phyloP scores from a whole-genome alignment of 2,888 invertebrate species.

The Plagodis dolabraria region DNA sequence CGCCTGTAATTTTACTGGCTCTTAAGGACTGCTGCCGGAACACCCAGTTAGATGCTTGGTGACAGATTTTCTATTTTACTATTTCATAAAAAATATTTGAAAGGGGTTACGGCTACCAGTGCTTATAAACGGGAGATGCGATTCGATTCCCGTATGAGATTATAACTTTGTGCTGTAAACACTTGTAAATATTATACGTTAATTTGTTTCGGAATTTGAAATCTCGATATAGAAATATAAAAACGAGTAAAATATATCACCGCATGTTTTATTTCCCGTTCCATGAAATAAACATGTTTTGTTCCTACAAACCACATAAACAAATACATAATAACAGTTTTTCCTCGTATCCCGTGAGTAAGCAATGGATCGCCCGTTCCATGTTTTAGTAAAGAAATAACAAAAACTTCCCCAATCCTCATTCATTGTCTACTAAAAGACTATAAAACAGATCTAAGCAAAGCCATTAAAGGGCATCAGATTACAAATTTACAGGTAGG shows the following conservation, averaged over 20 bases:
- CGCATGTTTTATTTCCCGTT: constrained; percentile 17
- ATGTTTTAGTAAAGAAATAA: constrained; percentile 29
- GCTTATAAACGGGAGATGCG: no score
- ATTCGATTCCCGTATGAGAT: no score
- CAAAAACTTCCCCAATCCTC: constrained; percentile 37
- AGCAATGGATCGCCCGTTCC: constrained; percentile 24
- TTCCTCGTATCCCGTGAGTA: constrained; percentile 25
- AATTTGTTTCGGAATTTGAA: background rate
- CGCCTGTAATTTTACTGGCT: no score
- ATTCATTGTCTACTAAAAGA: constrained; percentile 54
- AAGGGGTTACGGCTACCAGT: no score
- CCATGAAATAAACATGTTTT: constrained; percentile 27
- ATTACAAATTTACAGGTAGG: constrained; percentile 78
- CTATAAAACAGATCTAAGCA: constrained; percentile 64
- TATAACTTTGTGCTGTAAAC: no score
- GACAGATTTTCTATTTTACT: no score
- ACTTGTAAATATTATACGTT: no score
- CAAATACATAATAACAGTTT: constrained; percentile 26
- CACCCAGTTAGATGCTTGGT: no score
- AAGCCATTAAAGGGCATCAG: constrained; percentile 64
- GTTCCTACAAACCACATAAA: constrained; percentile 29
- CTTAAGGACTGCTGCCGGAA: no score
- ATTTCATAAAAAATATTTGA: no score
- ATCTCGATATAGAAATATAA: background rate
- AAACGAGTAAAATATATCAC: constrained; percentile 17